Conservation (phyloP, 2,888 invertebrate genomes). For the Parnassius orleans region DNA sequence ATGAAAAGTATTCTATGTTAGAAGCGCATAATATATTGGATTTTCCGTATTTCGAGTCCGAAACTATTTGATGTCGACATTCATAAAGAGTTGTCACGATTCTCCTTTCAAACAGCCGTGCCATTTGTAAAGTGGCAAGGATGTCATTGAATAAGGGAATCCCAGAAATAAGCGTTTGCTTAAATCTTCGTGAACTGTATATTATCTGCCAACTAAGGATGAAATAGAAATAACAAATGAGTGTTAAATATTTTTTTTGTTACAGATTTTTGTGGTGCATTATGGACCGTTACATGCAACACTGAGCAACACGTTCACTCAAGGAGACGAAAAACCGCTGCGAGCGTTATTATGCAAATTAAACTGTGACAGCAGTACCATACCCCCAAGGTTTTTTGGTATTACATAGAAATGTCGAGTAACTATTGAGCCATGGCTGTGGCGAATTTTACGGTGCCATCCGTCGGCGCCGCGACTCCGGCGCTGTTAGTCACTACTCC, state of each 20-base stretch:
- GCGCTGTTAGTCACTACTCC: conserved; percentile 55
- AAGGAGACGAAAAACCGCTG: conserved; percentile 50
- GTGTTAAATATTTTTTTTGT: conserved; percentile 48
- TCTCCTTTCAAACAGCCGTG: conserved; percentile 71
- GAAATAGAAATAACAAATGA: background rate
- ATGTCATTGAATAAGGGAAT: conserved; percentile 72
- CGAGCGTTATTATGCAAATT: conserved; percentile 59
- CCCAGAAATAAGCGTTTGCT: conserved; percentile 53
- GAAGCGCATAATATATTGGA: conserved; percentile 41
- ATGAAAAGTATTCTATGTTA: conserved; percentile 29
- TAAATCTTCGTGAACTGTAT: conserved; percentile 12
- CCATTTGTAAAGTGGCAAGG: conserved; percentile 70
- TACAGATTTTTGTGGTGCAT: conserved; percentile 58
- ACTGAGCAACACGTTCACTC: conserved; percentile 56
- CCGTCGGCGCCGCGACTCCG: conserved; percentile 59
- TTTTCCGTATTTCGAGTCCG: conserved; percentile 58
- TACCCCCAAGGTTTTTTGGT: conserved; percentile 58
- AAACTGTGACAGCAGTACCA: conserved; percentile 48
- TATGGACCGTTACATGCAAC: conserved; percentile 46
- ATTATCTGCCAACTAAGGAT: background rate
- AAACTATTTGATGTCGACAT: conserved; percentile 53
- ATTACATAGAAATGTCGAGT: conserved; percentile 64
- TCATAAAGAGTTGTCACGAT: conserved; percentile 60
- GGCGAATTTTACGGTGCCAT: conserved; percentile 67
- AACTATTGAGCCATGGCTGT: conserved; percentile 69